A percentile compares a stretch with the other conserved stretches of the same genome.
These are phyloP conservation scores for Nebria salina DNA, from an alignment of 2,888 invertebrate genomes.

Conservation along the genomic window DNA sequence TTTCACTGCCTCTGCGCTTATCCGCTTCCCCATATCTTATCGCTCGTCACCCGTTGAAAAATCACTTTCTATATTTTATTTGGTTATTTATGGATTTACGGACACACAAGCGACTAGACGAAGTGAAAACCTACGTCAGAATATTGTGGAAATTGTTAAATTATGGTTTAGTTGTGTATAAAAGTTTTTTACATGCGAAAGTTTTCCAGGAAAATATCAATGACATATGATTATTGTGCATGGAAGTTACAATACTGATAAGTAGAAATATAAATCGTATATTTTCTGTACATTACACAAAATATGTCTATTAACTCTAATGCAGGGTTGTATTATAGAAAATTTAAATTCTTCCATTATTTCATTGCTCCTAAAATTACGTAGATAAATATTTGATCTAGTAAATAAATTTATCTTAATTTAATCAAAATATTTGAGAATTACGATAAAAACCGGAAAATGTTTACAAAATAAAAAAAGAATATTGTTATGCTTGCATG, in stretches of 20 bases:
- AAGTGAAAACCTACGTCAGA: constrained; percentile 23
- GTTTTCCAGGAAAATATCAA: not conserved
- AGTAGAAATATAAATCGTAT: not conserved
- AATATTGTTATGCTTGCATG: no score
- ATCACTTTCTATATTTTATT: constrained; percentile 30
- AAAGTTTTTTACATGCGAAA: constrained; percentile 7
- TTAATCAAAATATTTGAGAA: no score
- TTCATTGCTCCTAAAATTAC: no score
- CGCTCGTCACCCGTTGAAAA: constrained; percentile 25
- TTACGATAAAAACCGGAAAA: no score
- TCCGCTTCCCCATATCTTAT: constrained; percentile 9
- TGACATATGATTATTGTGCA: not conserved
- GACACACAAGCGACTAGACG: not conserved
- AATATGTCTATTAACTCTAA: not conserved
- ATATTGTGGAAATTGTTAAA: constrained; percentile 11
- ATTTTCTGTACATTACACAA: not conserved
- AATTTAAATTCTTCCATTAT: no score
- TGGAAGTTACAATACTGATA: not conserved
- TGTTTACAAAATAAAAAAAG: no score
- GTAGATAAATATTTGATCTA: no score
- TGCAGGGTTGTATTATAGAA: no score
- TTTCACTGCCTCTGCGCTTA: not conserved
- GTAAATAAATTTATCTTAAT: no score
- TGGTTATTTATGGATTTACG: constrained; percentile 28
- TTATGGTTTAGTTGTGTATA: not conserved